phyloP scores from a whole-genome alignment of 2,113 vertebrate species.

The Misgurnus mizolepis region DNA sequence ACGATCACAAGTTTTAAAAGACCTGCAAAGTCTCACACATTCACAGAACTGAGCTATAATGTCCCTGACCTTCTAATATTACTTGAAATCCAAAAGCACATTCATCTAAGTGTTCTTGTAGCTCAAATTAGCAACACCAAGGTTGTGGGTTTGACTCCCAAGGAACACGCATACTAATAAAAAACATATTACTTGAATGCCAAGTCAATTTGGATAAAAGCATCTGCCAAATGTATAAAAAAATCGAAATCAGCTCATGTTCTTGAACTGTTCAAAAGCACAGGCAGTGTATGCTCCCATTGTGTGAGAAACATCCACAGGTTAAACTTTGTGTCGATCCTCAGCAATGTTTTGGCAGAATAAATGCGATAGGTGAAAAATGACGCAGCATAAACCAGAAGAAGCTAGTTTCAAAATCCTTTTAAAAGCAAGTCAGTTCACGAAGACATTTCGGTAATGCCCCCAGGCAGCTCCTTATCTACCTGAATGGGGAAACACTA shows the following conservation, averaged over 20 bases:
- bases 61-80: conserved; percentile 4
- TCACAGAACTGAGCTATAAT: conserved; percentile 6
- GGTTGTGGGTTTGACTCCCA: too few relatives aligned
- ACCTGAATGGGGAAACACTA: too few relatives aligned
- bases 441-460: not conserved
- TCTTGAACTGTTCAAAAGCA: too few relatives aligned
- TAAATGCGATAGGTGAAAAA: conserved; percentile 15
- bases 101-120: too few relatives aligned
- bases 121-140: too few relatives aligned
- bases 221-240: too few relatives aligned
- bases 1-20: conserved; percentile 21
- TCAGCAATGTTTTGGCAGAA: conserved; percentile 6
- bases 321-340: not conserved
- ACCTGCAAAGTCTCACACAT: conserved; percentile 26
- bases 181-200: too few relatives aligned
- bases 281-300: not conserved
- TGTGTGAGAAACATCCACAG: conserved; percentile 10
- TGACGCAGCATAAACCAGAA: conserved; percentile 27
- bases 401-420: not conserved
- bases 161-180: too few relatives aligned
- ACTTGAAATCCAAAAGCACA: too few relatives aligned
- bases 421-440: not conserved
- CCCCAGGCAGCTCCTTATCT: not conserved
- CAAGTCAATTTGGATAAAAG: too few relatives aligned
- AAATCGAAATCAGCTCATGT: too few relatives aligned